A percentile compares a stretch with the other conserved stretches of the same genome.
phyloP scores from a whole-genome alignment of 2,113 vertebrate genomes.

The Pteruthius melanotis region DNA sequence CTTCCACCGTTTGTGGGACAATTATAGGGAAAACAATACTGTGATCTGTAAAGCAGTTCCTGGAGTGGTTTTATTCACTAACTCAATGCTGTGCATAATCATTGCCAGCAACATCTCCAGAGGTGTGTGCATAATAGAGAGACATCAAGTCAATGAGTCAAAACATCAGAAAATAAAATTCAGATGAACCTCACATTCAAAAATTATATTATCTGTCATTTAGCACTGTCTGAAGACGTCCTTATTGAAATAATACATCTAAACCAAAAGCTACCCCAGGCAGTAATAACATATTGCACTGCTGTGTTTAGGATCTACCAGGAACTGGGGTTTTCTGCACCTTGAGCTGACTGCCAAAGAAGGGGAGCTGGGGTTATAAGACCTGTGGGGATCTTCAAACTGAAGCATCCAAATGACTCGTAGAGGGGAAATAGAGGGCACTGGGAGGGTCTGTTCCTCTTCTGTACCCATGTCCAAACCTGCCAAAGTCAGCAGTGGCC shows the following conservation, averaged over 20 bases:
- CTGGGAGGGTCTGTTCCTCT: not conserved
- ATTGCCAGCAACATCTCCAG: slow-evolving; percentile 63
- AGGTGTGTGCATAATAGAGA: slow-evolving; percentile 63
- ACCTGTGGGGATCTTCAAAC: not conserved
- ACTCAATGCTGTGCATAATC: slow-evolving; percentile 58
- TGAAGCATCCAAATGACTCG: not conserved
- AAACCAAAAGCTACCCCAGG: not conserved
- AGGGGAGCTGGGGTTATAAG: not conserved
- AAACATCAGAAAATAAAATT: slow-evolving; percentile 74
- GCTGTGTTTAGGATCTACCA: not conserved
- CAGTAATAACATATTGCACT: not conserved
- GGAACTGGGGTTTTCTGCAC: not conserved
- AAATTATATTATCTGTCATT: slow-evolving; percentile 58
- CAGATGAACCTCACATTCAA: slow-evolving; percentile 47
- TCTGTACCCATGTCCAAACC: not conserved
- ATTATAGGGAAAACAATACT: slow-evolving; percentile 61
- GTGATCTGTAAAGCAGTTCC: slow-evolving; percentile 64
- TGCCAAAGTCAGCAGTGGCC: not conserved
- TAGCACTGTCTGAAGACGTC: slow-evolving; percentile 51
- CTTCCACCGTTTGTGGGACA: slow-evolving; percentile 57
- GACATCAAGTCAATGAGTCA: slow-evolving; percentile 72
- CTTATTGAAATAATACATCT: slow-evolving; percentile 48
- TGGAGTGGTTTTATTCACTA: slow-evolving; percentile 64
- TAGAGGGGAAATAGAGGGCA: not conserved
- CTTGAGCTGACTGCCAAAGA: not conserved